Conservation (phyloP, 2,113 vertebrate species). For the Leucopsar rothschildi region DNA sequence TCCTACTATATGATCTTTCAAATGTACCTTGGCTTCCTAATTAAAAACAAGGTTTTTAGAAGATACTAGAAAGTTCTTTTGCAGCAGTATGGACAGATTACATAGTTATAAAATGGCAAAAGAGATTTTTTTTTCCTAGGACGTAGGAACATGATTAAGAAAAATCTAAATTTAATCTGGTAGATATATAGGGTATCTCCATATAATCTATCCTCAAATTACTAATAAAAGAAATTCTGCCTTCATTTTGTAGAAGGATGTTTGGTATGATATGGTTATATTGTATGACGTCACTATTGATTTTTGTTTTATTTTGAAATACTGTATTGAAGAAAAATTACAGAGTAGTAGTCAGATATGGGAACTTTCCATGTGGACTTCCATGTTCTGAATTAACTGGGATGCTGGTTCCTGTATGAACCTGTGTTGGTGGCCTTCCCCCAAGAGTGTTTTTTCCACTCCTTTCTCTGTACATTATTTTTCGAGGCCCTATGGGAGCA, state of each 20-base stretch:
- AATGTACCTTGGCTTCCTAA: not conserved
- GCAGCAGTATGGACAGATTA: not conserved
- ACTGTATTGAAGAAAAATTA: not conserved
- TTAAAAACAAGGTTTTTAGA: not conserved
- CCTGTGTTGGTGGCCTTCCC: not conserved
- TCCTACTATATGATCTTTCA: not conserved
- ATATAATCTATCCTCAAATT: not conserved
- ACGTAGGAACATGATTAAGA: rapidly evolving
- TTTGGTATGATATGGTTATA: too few species aligned
- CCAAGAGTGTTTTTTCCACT: rapidly evolving
- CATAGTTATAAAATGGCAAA: not conserved
- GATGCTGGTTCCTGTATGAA: rapidly evolving
- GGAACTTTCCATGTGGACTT: not conserved
- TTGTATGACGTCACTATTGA: not conserved
- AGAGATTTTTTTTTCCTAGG: not conserved
- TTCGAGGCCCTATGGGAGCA: rapidly evolving
- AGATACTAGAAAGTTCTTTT: not conserved
- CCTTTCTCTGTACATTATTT: not conserved
- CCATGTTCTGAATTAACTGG: not conserved
- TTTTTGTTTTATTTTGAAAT: not conserved
- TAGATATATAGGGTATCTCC: not conserved
- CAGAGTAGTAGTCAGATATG: not conserved
- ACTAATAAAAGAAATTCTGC: not conserved
- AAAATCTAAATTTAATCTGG: not conserved
- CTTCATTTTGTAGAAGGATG: not conserved